These are phyloP conservation scores for Drosophila mauritiana DNA, from an alignment of 1,140 invertebrate species.

Conservation along the genomic window DNA sequence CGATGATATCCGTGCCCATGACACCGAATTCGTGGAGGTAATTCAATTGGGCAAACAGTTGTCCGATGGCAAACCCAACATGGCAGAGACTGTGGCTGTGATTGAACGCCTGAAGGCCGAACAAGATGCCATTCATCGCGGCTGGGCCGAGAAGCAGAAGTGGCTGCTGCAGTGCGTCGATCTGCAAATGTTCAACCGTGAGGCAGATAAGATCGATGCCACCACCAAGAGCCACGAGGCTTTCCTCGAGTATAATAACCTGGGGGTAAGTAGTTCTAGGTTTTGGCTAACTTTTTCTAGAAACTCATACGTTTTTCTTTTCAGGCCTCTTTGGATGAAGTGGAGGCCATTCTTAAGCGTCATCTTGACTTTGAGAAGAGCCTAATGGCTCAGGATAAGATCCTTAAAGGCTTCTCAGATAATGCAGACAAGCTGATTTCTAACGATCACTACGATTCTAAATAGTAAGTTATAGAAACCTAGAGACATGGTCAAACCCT, in stretches of 20 bases:
- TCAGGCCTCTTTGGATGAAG: conserved; percentile 95
- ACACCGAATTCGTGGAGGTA: conserved; percentile 90
- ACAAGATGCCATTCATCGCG: conserved; percentile 90
- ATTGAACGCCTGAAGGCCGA: conserved; percentile 91
- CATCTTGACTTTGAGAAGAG: conserved; percentile 98
- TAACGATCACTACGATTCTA: conserved; percentile 93
- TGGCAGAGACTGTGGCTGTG: conserved; percentile 89
- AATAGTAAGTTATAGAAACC: conserved; percentile 87
- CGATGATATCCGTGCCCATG: conserved; percentile 95
- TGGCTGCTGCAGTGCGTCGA: conserved; percentile 94
- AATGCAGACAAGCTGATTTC: conserved; percentile 93
- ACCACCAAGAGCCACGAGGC: conserved; percentile 96
- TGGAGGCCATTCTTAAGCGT: conserved; percentile 96
- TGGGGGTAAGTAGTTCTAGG: conserved; percentile 89
- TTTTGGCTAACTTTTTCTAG: background rate
- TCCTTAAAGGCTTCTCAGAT: conserved; percentile 93
- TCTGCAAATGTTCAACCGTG: conserved; percentile 96
- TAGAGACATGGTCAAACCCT: background rate
- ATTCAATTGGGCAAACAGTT: conserved; percentile 91
- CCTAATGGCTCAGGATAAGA: conserved; percentile 96
- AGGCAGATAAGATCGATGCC: conserved; percentile 98
- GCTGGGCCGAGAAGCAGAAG: conserved; percentile 93
- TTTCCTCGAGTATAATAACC: conserved; percentile 94
- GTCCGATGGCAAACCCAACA: conserved; percentile 88
- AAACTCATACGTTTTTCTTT: conserved; percentile 25